Base-by-base conservation (phyloP, 2,888 invertebrate genomes). In the Agonopterix arenella region DNA sequence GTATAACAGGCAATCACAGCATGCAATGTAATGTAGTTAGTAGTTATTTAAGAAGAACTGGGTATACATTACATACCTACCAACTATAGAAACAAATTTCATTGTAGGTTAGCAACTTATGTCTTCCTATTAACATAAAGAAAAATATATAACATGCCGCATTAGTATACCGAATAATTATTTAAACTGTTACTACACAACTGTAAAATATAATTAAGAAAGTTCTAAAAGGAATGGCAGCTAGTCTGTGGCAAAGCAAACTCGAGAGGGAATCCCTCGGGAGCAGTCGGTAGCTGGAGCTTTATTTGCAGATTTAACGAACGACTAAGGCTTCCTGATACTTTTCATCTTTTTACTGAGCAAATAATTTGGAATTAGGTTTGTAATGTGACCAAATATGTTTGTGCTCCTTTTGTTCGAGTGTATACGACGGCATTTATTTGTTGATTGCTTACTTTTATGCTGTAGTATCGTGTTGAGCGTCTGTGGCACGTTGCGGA, bases 291-390 rank as follows among this genome's bases (percentile, higher is more conserved):
- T 59, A 60, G 62, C 67, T 71, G 68, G 66, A 70, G 70, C 62
- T 70, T 64, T 79, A 75, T 74, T 74, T 73, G 70, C 64, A 71
- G 76, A 71, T 76, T 76, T 68, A 65, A 57, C 58, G 72, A 70
- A 66, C 66, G 66, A 62, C 68, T 76, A 73, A 68, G 74, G 78
- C 63, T 77, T 76, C 75, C 49, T 60, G 61, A 62, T 61, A 65
- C 64, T 67, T 66, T 70, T 68, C 63, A 62, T 71, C 66, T 66
- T 62, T 60, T 59, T 61, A 57, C 65, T 62, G 61, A 64, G 54
- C 51, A 47, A 52, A 68, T 73, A 68, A 73, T 77, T 71, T 72
- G 48, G 58, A 67, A 73, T 73, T 67, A 68, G 55, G 55, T 40
- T 56, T 51, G 51, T 55, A 50, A 51, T 49, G 52, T 37, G 48